Evolutionary conservation across 2,797 vertebrate species (phyloP), one percentile per base, ranked within the genome.

Genomic region (Limosa lapponica): DNA sequence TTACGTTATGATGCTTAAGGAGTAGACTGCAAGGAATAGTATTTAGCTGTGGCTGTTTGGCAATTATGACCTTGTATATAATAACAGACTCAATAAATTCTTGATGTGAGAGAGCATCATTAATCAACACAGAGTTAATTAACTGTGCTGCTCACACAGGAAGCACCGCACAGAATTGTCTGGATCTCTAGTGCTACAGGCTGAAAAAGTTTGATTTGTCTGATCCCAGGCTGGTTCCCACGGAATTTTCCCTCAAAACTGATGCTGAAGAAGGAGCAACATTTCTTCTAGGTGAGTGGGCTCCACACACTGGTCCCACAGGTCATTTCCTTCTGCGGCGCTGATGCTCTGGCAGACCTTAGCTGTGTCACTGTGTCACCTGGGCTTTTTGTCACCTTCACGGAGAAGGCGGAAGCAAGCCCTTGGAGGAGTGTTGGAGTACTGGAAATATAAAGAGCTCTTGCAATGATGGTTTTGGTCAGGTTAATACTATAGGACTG

Each of bases 101-200:
- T 94, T 95, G 86, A 89, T 90, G 73, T 87, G 81, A 89, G 88
- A 95, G 81, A 61, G 67, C 67, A 65, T 71, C 83, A 93, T 95
- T 95, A 95, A 96, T 95, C 92, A 95, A 67, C 78, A 71, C 59
- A 62, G 64, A 93, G 69, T 92, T 96, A 95, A 97, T 97, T 95
- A 96, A 87, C 71, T 82, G 73, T 39, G 80, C 61, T 95, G 86
- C 83, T 67, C 81, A 77, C 74, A 41, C 64, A 74, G 64, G 95
- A 87, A 89, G 71, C 3, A 2, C 48, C 2, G 1, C 5, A 3
- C 48, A 49, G 80, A 69, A 61, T 43, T 61, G 34, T 89, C 69
- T 90, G 72, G 52, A 51, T 81, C 64, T 93, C 55, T 27, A 82
- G 88, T 51, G 62, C 70, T 87, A 13, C 44, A 87, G 87, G 66